Base-by-base conservation (phyloP, 2,888 invertebrate genomes). In the Lottia gigantea region DNA sequence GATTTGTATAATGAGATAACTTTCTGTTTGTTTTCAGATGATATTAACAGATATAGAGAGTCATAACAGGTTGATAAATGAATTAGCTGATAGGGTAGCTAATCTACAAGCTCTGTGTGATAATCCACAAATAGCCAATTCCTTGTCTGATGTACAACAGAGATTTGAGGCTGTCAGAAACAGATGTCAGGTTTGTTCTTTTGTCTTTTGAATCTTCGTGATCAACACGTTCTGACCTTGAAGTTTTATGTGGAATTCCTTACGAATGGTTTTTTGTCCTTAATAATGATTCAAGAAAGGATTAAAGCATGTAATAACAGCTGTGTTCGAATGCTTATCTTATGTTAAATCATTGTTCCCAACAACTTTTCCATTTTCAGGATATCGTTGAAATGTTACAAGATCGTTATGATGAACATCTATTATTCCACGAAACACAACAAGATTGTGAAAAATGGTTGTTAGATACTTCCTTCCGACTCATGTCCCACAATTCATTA, bases 391-490 rank as follows among this genome's bases (percentile, higher is more conserved):
- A 83, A n/a, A 78, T 82, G 25, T 82, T 97, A 0, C 95, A 96
- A 85, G 91, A 91, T 25, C 95, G 96, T 87, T 93, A 97, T 69
- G 92, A 93, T 66, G 85, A 84, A 68, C 86, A 88, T 70, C 85
- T 87, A 75, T 91, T 92, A 16, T 98, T 97, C 85, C 95, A 96
- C 80, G 94, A 94, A 83, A 93, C 94, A 15, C 90, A 97, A 31
- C 97, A 97, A 90, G 96, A 97, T 81, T 95, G 94, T 0, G 97
- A 97, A 88, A 97, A 97, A 87, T 98, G 97, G 97, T 90, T 97
- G 64, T 89, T 97, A 31, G 96, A 97, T 89, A 94, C 95, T 67
- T 96, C 96, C 1, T 96, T 97, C 92, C 95, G 95, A 85, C 91
- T 97, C 0, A 97, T 97, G 96, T 95, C 96, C 0, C 96, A 97